These are phyloP conservation scores for Sycophaga agraensis DNA, from an alignment of 1,140 invertebrate genomes.

Conservation along the genomic window DNA sequence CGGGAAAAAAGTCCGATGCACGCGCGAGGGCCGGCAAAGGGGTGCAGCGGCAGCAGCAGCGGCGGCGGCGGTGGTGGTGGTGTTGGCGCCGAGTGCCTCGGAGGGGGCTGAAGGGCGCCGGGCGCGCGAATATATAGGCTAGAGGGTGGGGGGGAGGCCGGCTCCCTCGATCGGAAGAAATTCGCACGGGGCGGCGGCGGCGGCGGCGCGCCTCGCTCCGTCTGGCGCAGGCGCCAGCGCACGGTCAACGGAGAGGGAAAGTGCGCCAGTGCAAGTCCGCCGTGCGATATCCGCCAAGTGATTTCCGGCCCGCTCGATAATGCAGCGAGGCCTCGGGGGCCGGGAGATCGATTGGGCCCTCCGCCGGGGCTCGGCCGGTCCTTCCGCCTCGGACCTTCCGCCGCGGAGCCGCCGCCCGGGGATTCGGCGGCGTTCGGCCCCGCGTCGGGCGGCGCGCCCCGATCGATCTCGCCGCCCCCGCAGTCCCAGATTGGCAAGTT, in stretches of 20 bases:
- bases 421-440: not conserved
- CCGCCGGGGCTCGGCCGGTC: too few relatives aligned
- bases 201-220: not conserved
- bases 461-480: too few relatives aligned
- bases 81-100: too few relatives aligned
- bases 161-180: slow-evolving; percentile 18
- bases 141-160: not conserved
- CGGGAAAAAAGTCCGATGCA: too few relatives aligned
- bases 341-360: too few relatives aligned
- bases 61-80: too few relatives aligned
- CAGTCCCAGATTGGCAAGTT: too few relatives aligned
- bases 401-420: not conserved
- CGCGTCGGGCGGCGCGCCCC: not conserved
- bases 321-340: not conserved
- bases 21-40: too few relatives aligned
- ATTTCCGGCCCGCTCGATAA: slow-evolving; percentile 8
- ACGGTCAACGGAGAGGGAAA: slow-evolving; percentile 26
- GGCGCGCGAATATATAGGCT: too few relatives aligned
- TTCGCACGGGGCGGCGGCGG: slow-evolving; percentile 1
- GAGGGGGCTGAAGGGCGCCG: too few relatives aligned
- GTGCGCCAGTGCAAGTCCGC: slow-evolving; percentile 7
- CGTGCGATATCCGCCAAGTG: slow-evolving; percentile 12
- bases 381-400: not conserved
- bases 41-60: too few relatives aligned
- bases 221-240: not conserved